Percentiles rank a stretch among this genome's conserved stretches.
These are phyloP conservation scores for Burhinus oedicnemus DNA, from an alignment of 2,113 vertebrate species.

Conservation along the genomic window DNA sequence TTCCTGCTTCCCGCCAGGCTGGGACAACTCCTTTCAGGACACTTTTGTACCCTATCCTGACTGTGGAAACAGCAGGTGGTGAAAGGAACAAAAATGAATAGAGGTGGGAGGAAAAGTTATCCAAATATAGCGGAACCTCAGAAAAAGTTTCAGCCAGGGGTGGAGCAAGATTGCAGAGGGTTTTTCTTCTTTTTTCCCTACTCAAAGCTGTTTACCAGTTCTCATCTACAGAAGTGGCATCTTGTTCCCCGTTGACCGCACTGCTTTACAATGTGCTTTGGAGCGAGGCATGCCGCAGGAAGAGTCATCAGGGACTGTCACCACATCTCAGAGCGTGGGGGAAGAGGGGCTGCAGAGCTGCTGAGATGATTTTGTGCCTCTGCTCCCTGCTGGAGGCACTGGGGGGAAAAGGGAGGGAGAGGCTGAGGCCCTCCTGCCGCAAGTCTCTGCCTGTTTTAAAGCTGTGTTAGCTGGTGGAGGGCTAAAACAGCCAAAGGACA, in stretches of 20 bases:
- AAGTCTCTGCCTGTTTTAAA: background rate
- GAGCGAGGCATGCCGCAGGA: background rate
- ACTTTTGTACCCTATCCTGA: background rate
- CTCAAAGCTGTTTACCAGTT: background rate
- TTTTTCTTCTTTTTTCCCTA: rapidly evolving
- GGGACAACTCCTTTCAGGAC: conserved; percentile 13
- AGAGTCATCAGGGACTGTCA: background rate
- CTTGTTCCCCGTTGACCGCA: rapidly evolving
- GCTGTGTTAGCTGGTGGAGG: background rate
- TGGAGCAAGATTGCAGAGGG: background rate
- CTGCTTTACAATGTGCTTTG: rapidly evolving
- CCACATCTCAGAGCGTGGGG: background rate
- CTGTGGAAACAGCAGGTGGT: conserved; percentile 25
- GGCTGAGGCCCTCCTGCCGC: background rate
- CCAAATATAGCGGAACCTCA: conserved; percentile 19
- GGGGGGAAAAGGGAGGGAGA: background rate
- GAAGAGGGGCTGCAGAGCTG: background rate
- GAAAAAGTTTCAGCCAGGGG: background rate
- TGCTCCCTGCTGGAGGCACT: background rate
- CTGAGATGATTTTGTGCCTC: background rate
- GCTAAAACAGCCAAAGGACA: background rate
- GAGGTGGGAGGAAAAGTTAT: conserved; percentile 38
- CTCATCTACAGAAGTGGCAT: background rate
- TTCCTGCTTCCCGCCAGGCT: conserved; percentile 38
- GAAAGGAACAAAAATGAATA: conserved; percentile 49